A percentile compares a stretch with the other conserved stretches of the same genome.
phyloP scores from a whole-genome alignment of 2,113 vertebrate genomes.

The Nesogale talazaci region DNA sequence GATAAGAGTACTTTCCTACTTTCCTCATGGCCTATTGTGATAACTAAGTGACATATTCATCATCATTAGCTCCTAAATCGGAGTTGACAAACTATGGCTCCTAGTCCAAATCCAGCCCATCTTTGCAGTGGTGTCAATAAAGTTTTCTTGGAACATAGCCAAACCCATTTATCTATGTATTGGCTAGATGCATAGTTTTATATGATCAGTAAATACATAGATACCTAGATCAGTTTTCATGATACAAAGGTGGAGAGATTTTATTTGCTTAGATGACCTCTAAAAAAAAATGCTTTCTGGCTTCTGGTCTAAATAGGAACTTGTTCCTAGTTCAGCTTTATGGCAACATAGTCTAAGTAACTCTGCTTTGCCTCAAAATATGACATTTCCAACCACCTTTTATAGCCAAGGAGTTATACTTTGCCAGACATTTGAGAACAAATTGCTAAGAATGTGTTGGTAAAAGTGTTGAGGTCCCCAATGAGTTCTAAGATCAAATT shows the following conservation, averaged over 20 bases:
- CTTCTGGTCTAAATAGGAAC: background rate
- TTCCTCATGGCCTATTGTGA: no score
- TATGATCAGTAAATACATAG: no score
- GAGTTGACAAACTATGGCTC: background rate
- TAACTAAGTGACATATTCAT: no score
- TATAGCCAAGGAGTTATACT: background rate
- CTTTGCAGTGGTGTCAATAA: background rate
- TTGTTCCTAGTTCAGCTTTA: background rate
- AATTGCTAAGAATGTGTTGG: background rate
- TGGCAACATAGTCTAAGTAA: no score
- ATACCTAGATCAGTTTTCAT: background rate
- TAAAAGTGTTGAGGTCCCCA: no score
- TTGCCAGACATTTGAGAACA: background rate
- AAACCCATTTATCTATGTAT: background rate
- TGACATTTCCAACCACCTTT: slow-evolving; percentile 11
- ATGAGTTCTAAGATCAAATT: background rate
- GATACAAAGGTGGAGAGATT: background rate
- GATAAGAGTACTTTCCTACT: no score
- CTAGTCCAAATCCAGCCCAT: background rate
- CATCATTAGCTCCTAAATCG: background rate
- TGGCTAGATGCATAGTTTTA: no score
- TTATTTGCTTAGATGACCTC: background rate
- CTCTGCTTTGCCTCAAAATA: background rate
- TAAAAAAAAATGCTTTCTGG: background rate
- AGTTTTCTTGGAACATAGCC: background rate